Conservation (phyloP, 2,113 vertebrate species). For the Apteryx owenii region DNA sequence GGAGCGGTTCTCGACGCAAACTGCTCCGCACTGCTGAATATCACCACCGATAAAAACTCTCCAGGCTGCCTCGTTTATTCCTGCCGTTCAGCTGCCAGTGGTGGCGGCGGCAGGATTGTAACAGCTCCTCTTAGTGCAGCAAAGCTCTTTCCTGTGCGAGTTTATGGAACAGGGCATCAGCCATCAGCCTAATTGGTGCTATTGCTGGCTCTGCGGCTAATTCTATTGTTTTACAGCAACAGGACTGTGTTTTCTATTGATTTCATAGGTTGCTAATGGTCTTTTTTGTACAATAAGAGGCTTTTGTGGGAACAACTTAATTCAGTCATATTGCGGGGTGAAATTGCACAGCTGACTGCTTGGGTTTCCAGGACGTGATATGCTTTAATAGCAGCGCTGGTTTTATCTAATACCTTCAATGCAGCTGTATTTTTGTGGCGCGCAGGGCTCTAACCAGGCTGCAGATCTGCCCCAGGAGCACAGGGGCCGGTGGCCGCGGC, state of each 20-base stretch:
- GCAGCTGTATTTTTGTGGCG: not conserved
- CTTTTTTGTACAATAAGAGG: constrained; percentile 40
- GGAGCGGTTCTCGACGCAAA: not conserved
- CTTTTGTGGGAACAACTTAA: constrained; percentile 72
- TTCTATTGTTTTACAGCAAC: not conserved
- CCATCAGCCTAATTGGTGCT: not conserved
- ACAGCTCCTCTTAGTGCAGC: not conserved
- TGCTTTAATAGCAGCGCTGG: constrained; percentile 37
- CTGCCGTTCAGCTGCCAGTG: not conserved
- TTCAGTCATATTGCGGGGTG: constrained; percentile 11
- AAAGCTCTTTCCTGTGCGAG: not conserved
- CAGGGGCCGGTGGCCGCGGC: fast-evolving
- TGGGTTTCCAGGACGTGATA: constrained; percentile 32
- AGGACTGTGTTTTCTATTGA: constrained; percentile 31
- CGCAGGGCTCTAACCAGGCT: not conserved
- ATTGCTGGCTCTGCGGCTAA: not conserved
- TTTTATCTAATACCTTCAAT: constrained; percentile 38
- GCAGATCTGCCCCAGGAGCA: not conserved
- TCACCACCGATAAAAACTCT: fast-evolving
- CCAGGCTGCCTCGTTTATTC: fast-evolving
- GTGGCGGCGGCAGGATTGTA: not conserved
- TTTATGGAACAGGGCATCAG: not conserved
- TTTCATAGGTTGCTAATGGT: constrained; percentile 57
- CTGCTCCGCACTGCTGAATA: fast-evolving
- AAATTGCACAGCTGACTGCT: constrained; percentile 14